Percentiles rank a stretch among this genome's conserved stretches.
Evolutionary conservation across 1,140 invertebrate genomes (phyloP).

Genomic region (Dryas iulia): DNA sequence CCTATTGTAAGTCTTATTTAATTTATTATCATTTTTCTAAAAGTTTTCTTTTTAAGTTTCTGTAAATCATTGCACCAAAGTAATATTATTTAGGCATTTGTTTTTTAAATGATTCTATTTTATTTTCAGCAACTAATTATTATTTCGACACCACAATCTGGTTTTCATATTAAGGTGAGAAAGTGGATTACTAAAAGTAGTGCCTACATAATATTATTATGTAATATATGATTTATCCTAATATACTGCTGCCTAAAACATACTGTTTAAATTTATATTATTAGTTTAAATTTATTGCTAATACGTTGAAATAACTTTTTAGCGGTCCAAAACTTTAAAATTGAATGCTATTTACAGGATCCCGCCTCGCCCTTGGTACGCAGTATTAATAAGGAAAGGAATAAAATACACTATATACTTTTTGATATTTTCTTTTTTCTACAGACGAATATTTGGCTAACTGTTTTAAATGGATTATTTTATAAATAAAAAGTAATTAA

Average conservation of each 20-base stretch:
- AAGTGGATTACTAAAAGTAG: not conserved
- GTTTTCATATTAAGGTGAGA: conserved; percentile 37
- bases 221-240: not conserved
- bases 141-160: not conserved
- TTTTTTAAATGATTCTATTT: conserved; percentile 29
- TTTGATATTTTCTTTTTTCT: conserved; percentile 63
- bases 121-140: conserved; percentile 49
- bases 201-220: conserved; percentile 23
- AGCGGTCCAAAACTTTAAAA: not conserved
- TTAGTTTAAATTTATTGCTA: not conserved
- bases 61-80: not conserved
- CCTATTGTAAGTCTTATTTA: conserved; percentile 52
- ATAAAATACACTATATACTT: conserved; percentile 66
- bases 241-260: no score
- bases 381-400: conserved; percentile 47
- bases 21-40: not conserved
- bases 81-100: conserved; percentile 19
- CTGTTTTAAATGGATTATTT: not conserved
- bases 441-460: conserved; percentile 60
- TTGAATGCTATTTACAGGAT: conserved; percentile 47
- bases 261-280: not conserved
- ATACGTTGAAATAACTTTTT: not conserved
- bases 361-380: conserved; percentile 44
- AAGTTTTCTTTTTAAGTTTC: conserved; percentile 10
- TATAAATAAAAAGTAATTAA: not conserved